A percentile compares a stretch with the other conserved stretches of the same genome.
Conservation (phyloP, 2,888 invertebrate species). For the Ophraella communa region DNA sequence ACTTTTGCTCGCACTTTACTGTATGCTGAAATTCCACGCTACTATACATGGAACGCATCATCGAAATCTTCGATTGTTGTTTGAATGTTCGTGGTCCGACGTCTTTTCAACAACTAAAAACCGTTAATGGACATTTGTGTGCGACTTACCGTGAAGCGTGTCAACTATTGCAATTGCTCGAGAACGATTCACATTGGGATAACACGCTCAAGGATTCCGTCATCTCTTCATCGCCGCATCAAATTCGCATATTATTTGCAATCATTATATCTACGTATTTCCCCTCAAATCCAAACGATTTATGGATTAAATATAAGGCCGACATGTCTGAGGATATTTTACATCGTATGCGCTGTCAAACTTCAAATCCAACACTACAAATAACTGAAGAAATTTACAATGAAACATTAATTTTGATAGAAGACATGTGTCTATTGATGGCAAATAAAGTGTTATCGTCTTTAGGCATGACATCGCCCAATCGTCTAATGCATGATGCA, state of each 20-base stretch:
- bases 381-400: conserved; percentile 5
- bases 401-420: conserved; percentile 4
- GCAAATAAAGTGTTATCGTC: neutral
- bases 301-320: neutral
- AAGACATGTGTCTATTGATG: conserved; percentile 2
- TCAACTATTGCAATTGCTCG: neutral
- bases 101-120: neutral
- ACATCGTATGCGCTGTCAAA: neutral
- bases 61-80: conserved; percentile 9
- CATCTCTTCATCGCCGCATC: neutral
- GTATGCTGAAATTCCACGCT: conserved; percentile 34
- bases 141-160: neutral
- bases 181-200: neutral
- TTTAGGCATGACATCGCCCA: conserved; percentile 1
- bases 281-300: neutral
- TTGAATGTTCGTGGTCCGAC: neutral
- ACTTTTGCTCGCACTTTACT: conserved; percentile 36
- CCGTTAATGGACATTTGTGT: neutral
- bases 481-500: neutral
- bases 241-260: neutral
- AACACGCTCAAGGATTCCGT: neutral
- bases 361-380: conserved; percentile 4
- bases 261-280: neutral
- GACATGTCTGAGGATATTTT: neutral
- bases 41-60: conserved; percentile 37